Evolutionary conservation across 2,797 vertebrate genomes (phyloP).

Genomic region (Megaceryle alcyon): DNA sequence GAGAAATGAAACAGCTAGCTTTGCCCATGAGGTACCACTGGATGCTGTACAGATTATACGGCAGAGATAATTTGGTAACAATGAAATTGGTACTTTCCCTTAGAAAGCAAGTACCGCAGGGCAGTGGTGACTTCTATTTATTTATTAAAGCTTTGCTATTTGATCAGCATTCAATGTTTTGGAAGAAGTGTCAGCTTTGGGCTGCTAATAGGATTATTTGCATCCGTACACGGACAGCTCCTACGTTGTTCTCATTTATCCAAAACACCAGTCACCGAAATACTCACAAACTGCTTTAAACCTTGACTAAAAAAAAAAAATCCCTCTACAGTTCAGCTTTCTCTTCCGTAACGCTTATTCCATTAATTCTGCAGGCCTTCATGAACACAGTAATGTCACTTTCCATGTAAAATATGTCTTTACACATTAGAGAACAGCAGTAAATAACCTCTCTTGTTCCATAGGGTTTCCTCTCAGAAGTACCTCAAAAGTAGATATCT

Average conservation of each 20-base stretch:
- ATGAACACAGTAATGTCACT: slow-evolving; percentile 39
- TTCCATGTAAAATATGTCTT: slow-evolving; percentile 39
- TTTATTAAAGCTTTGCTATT: slow-evolving; percentile 66
- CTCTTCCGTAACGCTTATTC: background rate
- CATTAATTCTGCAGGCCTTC: slow-evolving; percentile 43
- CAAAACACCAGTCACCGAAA: slow-evolving; percentile 65
- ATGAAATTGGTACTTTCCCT: slow-evolving; percentile 27
- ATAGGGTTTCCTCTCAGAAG: slow-evolving; percentile 60
- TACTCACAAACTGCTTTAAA: slow-evolving; percentile 44
- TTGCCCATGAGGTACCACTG: slow-evolving; percentile 59
- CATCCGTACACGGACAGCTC: slow-evolving; percentile 44
- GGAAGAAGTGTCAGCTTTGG: slow-evolving; percentile 67
- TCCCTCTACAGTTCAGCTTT: slow-evolving; percentile 67
- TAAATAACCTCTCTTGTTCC: slow-evolving; percentile 45
- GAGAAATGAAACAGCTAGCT: slow-evolving; percentile 42
- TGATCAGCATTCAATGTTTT: slow-evolving; percentile 66
- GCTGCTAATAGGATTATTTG: slow-evolving; percentile 23
- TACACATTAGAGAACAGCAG: slow-evolving; percentile 46
- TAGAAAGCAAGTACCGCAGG: slow-evolving; percentile 50
- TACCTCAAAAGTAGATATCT: slow-evolving; percentile 69
- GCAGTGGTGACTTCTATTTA: slow-evolving; percentile 46
- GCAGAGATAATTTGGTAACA: slow-evolving; percentile 68
- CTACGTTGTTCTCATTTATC: slow-evolving; percentile 8
- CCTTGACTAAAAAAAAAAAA: slow-evolving; percentile 71
- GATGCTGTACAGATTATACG: slow-evolving; percentile 57